These are phyloP conservation scores for Zapus hudsonius DNA, from an alignment of 2,113 vertebrate genomes.

Conservation along the genomic window DNA sequence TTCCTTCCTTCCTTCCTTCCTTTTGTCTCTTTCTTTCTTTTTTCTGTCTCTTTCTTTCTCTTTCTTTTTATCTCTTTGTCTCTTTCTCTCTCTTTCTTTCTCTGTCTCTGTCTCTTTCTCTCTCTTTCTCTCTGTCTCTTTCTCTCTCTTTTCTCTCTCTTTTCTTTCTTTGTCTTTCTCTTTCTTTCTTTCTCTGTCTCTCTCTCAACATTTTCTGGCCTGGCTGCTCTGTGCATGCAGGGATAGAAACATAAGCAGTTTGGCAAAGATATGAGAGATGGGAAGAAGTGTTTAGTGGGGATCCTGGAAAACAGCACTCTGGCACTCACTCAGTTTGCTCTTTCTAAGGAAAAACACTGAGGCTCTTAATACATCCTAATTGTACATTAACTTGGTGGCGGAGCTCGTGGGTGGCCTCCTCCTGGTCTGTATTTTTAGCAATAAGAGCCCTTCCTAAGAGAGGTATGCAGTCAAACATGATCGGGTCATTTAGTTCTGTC, in stretches of 20 bases:
- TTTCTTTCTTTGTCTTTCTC: no score
- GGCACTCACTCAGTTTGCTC: background rate
- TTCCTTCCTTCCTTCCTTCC: no score
- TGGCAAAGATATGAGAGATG: background rate
- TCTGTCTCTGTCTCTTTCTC: no score
- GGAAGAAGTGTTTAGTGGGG: background rate
- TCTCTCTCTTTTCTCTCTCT: no score
- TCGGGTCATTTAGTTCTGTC: background rate
- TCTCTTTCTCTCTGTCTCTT: no score
- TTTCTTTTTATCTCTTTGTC: no score
- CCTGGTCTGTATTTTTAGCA: background rate
- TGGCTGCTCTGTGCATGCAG: no score
- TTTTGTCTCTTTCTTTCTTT: no score
- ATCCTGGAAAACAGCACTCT: background rate
- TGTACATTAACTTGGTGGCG: background rate
- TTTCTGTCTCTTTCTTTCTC: no score
- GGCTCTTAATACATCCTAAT: background rate
- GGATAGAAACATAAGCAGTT: background rate
- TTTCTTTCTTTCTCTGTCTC: no score
- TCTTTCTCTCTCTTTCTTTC: no score
- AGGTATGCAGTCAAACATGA: fast-evolving
- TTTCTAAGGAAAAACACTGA: background rate
- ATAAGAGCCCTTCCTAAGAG: background rate
- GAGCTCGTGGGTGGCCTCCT: background rate
- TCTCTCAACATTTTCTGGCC: background rate